Evolutionary conservation across 2,113 vertebrate species (phyloP).

Genomic region (Sakesphorus luctuosus): DNA sequence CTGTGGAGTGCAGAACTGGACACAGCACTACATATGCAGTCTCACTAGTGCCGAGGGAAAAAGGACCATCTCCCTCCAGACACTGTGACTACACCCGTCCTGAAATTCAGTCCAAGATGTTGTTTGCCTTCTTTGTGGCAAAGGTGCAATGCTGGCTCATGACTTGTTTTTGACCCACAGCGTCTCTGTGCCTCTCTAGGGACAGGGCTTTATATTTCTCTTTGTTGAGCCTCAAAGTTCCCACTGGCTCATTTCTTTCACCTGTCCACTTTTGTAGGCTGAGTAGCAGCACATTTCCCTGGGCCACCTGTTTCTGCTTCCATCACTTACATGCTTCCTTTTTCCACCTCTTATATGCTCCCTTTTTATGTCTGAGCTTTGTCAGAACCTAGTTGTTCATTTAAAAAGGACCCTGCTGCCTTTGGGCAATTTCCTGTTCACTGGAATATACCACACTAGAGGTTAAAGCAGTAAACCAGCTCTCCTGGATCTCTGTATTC

Average conservation of each 20-base stretch:
- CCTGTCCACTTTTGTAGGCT: background rate
- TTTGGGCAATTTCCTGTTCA: background rate
- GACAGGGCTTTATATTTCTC: background rate
- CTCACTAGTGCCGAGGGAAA: background rate
- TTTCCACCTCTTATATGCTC: background rate
- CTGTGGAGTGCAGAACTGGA: background rate
- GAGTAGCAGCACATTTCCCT: fast-evolving
- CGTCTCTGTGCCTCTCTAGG: background rate
- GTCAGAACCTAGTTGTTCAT: background rate
- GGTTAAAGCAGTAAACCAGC: background rate
- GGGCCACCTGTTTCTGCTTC: background rate
- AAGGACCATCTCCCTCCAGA: background rate
- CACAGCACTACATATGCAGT: background rate
- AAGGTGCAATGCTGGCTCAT: background rate
- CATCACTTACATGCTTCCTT: background rate
- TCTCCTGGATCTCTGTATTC: background rate
- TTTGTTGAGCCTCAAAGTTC: background rate
- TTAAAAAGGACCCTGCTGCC: background rate
- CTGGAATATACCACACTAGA: background rate
- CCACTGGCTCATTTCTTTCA: background rate
- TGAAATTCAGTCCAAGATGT: background rate
- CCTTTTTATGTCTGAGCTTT: background rate
- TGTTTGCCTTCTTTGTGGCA: background rate
- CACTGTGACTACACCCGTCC: background rate
- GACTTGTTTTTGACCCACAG: background rate